These are phyloP conservation scores for Ypsolopha sequella DNA, from an alignment of 2,888 invertebrate species.

Conservation along the genomic window DNA sequence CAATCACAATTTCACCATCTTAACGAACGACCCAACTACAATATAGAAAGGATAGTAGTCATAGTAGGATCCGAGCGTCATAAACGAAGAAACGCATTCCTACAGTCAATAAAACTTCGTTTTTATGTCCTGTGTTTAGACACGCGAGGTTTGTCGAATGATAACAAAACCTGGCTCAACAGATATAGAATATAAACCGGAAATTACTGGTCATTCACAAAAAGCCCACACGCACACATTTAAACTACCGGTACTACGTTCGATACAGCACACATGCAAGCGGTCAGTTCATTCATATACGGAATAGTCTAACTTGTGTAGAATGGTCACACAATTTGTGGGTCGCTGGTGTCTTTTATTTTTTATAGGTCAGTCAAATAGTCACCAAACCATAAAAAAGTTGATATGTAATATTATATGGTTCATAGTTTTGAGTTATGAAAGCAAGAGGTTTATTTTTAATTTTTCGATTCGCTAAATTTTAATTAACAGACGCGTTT, in stretches of 20 bases:
- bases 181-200: constrained; percentile 55
- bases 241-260: constrained; percentile 18
- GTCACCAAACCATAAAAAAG: too few species aligned
- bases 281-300: constrained; percentile 63
- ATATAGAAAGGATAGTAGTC: background rate
- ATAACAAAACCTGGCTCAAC: constrained; percentile 62
- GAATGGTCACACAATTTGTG: constrained; percentile 44
- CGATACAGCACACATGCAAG: constrained; percentile 31
- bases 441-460: too few species aligned
- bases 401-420: too few species aligned
- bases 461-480: too few species aligned
- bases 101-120: constrained; percentile 57
- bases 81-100: constrained; percentile 19
- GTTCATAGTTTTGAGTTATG: too few species aligned
- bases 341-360: constrained; percentile 16
- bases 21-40: background rate
- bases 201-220: constrained; percentile 67
- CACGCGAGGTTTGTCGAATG: constrained; percentile 53
- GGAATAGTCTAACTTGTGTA: constrained; percentile 39
- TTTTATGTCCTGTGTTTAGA: constrained; percentile 68
- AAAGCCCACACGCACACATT: constrained; percentile 42
- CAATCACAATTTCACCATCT: background rate
- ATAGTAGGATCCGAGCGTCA: constrained; percentile 26
- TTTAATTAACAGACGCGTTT: too few species aligned
- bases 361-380: too few species aligned